phyloP scores from a whole-genome alignment of 2,797 vertebrate species.

The Semotilus atromaculatus region DNA sequence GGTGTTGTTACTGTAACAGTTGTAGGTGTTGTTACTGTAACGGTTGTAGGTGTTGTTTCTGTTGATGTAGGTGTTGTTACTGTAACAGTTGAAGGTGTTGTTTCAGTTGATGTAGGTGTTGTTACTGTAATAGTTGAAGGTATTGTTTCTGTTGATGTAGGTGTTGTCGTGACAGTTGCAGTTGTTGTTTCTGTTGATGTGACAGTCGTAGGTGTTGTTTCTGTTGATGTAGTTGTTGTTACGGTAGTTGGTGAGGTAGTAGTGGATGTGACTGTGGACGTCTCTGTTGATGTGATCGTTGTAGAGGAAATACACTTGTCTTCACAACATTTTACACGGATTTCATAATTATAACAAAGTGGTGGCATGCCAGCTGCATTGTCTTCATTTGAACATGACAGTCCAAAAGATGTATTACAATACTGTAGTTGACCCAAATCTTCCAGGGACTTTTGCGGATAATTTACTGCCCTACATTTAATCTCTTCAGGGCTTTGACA shows the following conservation, averaged over 20 bases:
- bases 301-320: background rate
- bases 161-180: background rate
- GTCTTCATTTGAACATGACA: conserved; percentile 71
- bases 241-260: background rate
- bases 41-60: background rate
- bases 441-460: conserved; percentile 56
- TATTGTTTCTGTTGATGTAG: background rate
- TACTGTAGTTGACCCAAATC: conserved; percentile 64
- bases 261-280: background rate
- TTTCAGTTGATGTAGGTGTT: too few relatives aligned
- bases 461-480: conserved; percentile 76
- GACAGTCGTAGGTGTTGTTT: too few relatives aligned
- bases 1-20: background rate
- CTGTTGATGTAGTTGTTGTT: background rate
- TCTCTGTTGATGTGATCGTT: background rate
- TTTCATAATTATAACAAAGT: conserved; percentile 81
- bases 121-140: background rate
- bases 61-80: too few relatives aligned
- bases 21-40: background rate
- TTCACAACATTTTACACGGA: conserved; percentile 77
- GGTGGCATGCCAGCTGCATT: conserved; percentile 64
- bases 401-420: conserved; percentile 73
- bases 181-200: too few relatives aligned
- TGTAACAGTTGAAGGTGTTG: background rate
- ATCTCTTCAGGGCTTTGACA: conserved; percentile 72